Evolutionary conservation across 1,140 invertebrate species (phyloP), one percentile per base, ranked within the genome.

Genomic region (Pseudachorutes palmiensis): DNA sequence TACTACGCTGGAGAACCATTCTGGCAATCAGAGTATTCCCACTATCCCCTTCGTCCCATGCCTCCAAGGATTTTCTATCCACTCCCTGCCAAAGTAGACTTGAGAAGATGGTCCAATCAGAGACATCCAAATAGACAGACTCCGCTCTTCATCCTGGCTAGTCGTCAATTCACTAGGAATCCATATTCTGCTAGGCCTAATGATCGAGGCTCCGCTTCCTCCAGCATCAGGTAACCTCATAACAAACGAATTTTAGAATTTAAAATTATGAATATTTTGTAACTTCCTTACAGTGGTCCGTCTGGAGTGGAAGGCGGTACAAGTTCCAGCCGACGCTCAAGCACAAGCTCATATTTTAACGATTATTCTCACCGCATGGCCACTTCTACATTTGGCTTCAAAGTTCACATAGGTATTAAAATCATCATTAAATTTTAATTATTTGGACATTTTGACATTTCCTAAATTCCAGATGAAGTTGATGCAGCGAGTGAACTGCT

Each of bases 51-150:
- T 22, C 64, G 69, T 9, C 72, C 72, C 14, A 73, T 73, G 72
- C 72, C 72, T 0, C 72, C 72, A 0, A 32, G 68, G 5, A 73
- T 73, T 24, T 73, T 73, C 41, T 73, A 73, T 41, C 72, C 72
- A 0, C 48, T 67, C 3, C 69, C 69, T 9, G 48, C 62, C 19
- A 71, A 68, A 61, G 67, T 69, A 65, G 67, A 67, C 59, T 45
- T 65, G 3, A 69, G 72, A 67, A 64, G 68, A 26, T 29, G 60
- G n/a, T 36, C 29, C 3, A 55, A 24, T 26, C 59, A 30, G 32
- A 9, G 29, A 19, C 59, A 69, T 69, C 55, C 48, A 55, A 19
- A 65, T 30, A 63, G 67, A 9, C 65, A 69, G 67, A 71, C 70
- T 48, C 72, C 72, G 28, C 32, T 73, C 14, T 73, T 73, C 49